Evolutionary conservation across 2,888 invertebrate genomes (phyloP), one percentile per base, ranked within the genome.

Genomic region (Chironomus tentans): DNA sequence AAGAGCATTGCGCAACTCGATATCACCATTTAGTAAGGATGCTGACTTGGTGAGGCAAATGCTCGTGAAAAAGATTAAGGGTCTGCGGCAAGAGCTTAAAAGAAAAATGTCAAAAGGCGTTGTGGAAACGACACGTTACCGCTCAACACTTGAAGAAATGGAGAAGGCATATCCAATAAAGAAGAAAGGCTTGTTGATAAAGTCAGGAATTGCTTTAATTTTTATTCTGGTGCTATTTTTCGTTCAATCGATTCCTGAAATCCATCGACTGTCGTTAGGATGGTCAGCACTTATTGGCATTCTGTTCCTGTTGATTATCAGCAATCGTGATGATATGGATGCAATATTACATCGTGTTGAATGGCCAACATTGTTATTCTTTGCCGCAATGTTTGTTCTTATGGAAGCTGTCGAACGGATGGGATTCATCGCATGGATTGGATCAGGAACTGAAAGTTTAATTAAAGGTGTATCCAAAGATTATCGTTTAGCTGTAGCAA

Each of bases 261-360:
- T 90, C 69, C 86, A 90, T 82, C 79, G 80, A 68, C 81, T 91
- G n/a, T 88, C 88, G 24, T 82, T 91, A 74, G 90, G 90, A 3
- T 90, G 90, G 89, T 88, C 89, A 0, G 88, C 90, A 0, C 82
- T 91, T 2, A 81, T 90, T 61, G 91, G 90, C 1, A 88, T 88
- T 0, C 80, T 90, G 22, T 82, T 89, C 46, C 82, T 91, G 18
- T 82, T 91, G 48, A 83, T 90, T 7, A 80, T 91, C 48, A 87
- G 89, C 2, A 88, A 90, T 13, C 65, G 74, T n/a, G 74, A 74
- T 21, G 74, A 74, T 21, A 74, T 74, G 74, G 74, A 74, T 12
- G 47, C 47, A 21, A 74, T 74, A 65, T 28, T 74, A 7, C 74
- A 74, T 50, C 74, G 74, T 4, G 68, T 74, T 13, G 65, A 74